phyloP scores from a whole-genome alignment of 2,113 vertebrate genomes.

The Oreochromis spilurus region DNA sequence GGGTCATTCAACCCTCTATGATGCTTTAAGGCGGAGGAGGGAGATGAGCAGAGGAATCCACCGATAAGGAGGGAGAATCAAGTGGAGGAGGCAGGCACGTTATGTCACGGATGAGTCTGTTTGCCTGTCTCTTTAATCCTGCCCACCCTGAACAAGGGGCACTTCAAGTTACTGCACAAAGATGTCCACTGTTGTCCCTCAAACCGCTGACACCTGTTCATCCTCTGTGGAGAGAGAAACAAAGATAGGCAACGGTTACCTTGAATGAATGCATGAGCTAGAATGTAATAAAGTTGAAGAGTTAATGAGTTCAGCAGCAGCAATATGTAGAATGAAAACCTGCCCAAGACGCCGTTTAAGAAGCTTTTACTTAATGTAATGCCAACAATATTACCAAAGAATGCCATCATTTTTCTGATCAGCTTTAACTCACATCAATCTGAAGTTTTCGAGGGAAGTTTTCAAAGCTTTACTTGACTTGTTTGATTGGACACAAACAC shows the following conservation, averaged over 20 bases:
- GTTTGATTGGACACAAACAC: neutral
- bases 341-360: neutral
- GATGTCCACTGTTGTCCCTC: constrained; percentile 65
- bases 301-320: neutral
- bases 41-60: constrained; percentile 80
- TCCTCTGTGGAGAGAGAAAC: constrained; percentile 77
- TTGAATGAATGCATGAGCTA: neutral
- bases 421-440: neutral
- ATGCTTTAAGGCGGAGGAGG: constrained; percentile 97
- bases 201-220: constrained; percentile 96
- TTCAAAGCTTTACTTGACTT: neutral
- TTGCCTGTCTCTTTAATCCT: constrained; percentile 77
- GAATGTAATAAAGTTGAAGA: neutral
- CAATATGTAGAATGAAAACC: neutral
- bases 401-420: accelerated
- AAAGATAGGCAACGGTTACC: neutral
- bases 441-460: neutral
- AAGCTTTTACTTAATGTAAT: neutral
- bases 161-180: constrained; percentile 60
- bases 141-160: constrained; percentile 60
- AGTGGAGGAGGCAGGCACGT: constrained; percentile 76
- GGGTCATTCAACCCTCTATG: constrained; percentile 83
- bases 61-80: constrained; percentile 74
- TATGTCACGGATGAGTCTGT: constrained; percentile 50
- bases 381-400: neutral